These are phyloP conservation scores for Drosophila percnosoma DNA, from an alignment of 2,888 invertebrate species.

Conservation along the genomic window DNA sequence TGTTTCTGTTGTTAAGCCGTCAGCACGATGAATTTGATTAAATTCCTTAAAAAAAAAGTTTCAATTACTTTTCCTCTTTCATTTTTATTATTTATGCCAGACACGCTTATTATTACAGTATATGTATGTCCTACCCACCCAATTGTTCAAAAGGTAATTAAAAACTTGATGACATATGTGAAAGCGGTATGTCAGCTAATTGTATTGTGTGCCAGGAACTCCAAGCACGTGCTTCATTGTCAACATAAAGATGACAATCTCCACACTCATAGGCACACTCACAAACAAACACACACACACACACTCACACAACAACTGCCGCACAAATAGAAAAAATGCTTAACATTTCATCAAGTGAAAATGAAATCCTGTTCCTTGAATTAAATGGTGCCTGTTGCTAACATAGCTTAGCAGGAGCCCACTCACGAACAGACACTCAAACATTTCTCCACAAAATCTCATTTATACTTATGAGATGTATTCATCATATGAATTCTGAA, in stretches of 20 bases:
- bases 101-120: slow-evolving; percentile 33
- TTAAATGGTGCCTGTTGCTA: slow-evolving; percentile 38
- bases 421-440: slow-evolving; percentile 25
- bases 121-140: slow-evolving; percentile 7
- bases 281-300: not conserved
- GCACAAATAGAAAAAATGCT: slow-evolving; percentile 21
- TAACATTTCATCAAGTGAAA: slow-evolving; percentile 63
- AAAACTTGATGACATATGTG: slow-evolving; percentile 37
- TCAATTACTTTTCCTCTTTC: slow-evolving; percentile 33
- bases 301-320: slow-evolving; percentile 15
- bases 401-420: slow-evolving; percentile 49
- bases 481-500: slow-evolving; percentile 35
- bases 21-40: slow-evolving; percentile 58
- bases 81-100: slow-evolving; percentile 30
- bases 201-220: slow-evolving; percentile 30
- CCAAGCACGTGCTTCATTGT: slow-evolving; percentile 14
- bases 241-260: slow-evolving; percentile 28
- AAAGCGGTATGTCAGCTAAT: slow-evolving; percentile 49
- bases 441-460: slow-evolving; percentile 5
- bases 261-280: not conserved
- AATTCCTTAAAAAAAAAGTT: slow-evolving; percentile 1
- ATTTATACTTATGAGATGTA: slow-evolving; percentile 52
- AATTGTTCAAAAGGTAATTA: slow-evolving; percentile 56
- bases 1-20: slow-evolving; percentile 23
- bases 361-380: slow-evolving; percentile 47